Evolutionary conservation across 2,113 vertebrate species (phyloP), one percentile per base, ranked within the genome.

Genomic region (Steatornis caripensis): DNA sequence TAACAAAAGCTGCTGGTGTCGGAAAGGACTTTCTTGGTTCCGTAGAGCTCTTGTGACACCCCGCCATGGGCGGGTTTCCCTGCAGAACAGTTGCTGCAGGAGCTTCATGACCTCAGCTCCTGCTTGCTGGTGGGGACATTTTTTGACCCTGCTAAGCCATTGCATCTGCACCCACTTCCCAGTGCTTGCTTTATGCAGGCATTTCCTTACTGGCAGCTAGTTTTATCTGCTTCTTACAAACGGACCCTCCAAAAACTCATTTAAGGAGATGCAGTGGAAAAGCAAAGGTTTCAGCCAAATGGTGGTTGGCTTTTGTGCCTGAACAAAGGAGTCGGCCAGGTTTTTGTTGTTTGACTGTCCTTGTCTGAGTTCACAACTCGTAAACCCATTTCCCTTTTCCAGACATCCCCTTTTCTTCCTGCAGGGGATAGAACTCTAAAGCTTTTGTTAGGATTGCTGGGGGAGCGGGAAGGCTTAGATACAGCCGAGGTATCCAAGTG

Each of bases 371-470:
- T 97, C 75, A 79, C 90, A 93, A 91, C 84, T 93, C 74, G 78
- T 94, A 96, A 97, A 93, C 22, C 46, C 83, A 95, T 96, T 95
- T 96, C 80, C 88, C 86, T 92, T 81, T 78, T 48, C 69, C 36
- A 61, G 34, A 46, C 30, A 94, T 94, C n/a, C n/a, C n/a, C n/a
- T n/a, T n/a, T n/a, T 86, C 83, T 81, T 94, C 93, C 93, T 86
- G 86, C 86, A 11, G 79, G 75, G 74, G 37, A 80, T 83, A 0
- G 0, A 27, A 41, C 61, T 89, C 66, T 10, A 12, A 92, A 66
- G 64, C 77, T 87, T 90, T 96, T 95, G 87, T 89, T 77, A 43
- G 12, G 23, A 1, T 20, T 81, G 68, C 58, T 81, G 71, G 43
- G 48, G 46, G 39, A 86, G 66, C 11, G 92, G 36, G 23, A 55